Conservation (phyloP, 2,888 invertebrate genomes). For the Drepana falcataria region DNA sequence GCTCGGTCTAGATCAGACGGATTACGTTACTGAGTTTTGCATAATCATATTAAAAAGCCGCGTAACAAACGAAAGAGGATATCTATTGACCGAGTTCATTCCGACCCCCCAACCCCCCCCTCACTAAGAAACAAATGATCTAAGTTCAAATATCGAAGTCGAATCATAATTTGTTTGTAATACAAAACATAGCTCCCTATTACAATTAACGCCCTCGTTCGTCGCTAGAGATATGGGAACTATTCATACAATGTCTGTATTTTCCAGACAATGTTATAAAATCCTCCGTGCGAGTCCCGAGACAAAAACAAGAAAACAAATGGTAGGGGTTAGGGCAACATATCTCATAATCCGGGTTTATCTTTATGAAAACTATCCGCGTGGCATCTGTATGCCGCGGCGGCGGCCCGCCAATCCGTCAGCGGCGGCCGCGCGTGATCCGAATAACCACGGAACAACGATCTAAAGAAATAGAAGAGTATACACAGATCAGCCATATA, state of each 20-base stretch:
- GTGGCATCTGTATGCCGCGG: slow-evolving; percentile 46
- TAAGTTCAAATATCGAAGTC: too few species aligned
- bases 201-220: too few species aligned
- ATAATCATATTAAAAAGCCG: too few species aligned
- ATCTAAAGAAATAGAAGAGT: slow-evolving; percentile 12
- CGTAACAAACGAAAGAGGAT: too few species aligned
- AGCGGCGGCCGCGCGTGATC: slow-evolving; percentile 44
- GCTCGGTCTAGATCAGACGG: too few species aligned
- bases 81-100: too few species aligned
- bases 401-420: slow-evolving; percentile 50
- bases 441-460: slow-evolving; percentile 24
- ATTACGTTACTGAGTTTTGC: too few species aligned
- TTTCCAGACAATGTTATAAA: not conserved
- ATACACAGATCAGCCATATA: not conserved
- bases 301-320: slow-evolving; percentile 19
- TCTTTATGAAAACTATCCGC: slow-evolving; percentile 60
- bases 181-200: too few species aligned
- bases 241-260: slow-evolving; percentile 10
- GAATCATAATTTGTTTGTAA: too few species aligned
- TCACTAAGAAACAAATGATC: too few species aligned
- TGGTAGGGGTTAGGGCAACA: slow-evolving; percentile 14
- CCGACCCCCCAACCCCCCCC: too few species aligned
- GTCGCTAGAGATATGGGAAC: too few species aligned
- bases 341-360: slow-evolving; percentile 58
- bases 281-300: not conserved